These are phyloP conservation scores for Flexamia atlantica DNA, from an alignment of 2,888 invertebrate species.

Conservation along the genomic window DNA sequence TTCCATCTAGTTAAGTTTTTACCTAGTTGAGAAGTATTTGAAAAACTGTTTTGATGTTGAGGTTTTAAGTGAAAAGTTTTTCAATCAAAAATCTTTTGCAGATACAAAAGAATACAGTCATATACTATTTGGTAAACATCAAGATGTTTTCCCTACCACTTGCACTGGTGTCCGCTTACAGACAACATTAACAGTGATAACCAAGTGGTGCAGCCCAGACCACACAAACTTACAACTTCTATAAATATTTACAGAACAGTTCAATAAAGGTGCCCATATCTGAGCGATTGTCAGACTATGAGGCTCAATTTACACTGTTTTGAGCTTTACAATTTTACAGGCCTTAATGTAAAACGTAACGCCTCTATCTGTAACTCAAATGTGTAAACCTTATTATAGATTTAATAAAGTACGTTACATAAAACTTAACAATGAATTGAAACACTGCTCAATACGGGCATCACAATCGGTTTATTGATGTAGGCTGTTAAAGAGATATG, in stretches of 20 bases:
- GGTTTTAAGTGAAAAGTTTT: too few relatives aligned
- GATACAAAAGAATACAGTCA: too few relatives aligned
- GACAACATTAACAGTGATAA: constrained; percentile 38
- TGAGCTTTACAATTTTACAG: constrained; percentile 59
- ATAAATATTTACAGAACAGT: constrained; percentile 54
- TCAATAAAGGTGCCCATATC: constrained; percentile 50
- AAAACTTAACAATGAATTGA: constrained; percentile 33
- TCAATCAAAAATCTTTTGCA: too few relatives aligned
- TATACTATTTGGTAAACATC: neutral
- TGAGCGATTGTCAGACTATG: constrained; percentile 57
- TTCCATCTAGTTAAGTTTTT: too few relatives aligned
- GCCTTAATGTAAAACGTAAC: constrained; percentile 50
- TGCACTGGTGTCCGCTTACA: constrained; percentile 13
- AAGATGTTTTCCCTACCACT: constrained; percentile 10
- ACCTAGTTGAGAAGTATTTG: too few relatives aligned
- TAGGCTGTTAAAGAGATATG: constrained; percentile 44
- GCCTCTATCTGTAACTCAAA: constrained; percentile 39
- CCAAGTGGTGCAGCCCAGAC: neutral
- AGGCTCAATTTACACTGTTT: constrained; percentile 52
- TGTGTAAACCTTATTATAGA: constrained; percentile 20
- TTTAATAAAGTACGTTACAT: constrained; percentile 13
- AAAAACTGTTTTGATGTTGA: neutral
- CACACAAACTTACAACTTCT: constrained; percentile 44
- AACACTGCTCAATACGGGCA: constrained; percentile 30
- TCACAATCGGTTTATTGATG: constrained; percentile 29